Base-by-base conservation (phyloP, 2,113 vertebrate genomes). In the Indicator indicator region DNA sequence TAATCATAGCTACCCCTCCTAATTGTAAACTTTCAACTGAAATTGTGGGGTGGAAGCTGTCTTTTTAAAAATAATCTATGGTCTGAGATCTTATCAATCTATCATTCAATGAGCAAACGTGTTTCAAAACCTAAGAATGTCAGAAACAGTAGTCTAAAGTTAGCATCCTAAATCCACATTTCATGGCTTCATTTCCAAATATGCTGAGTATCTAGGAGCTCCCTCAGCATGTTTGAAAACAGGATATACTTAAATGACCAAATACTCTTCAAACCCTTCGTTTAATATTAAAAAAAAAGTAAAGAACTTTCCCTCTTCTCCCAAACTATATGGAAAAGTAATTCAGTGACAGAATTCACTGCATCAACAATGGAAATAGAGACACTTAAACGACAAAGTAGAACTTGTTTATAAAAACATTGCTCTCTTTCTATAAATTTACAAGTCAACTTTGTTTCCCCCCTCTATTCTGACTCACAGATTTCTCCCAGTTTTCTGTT, bases 141-240 rank as follows among this genome's bases (percentile, higher is more conserved):
- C 80, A 86, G 80, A 90, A 95, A 90, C 90, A 90, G 93, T 93
- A 97, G 92, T 93, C 80, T 96, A 38, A 93, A 93, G 91, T 96
- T 96, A 93, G 90, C 91, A 93, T 94, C 76, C 92, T 95, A 93
- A 97, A 95, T 95, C 88, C 59, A 46, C 90, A 95, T 95, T 97
- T 97, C 93, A 93, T 94, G 95, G 90, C 65, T 94, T 94, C 80
- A 59, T 84, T 95, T 95, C 80, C 83, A 96, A 94, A 88, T 91
- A 94, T 94, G 93, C 73, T 67, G 70, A 88, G 82, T 86, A 86
- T 96, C 83, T 75, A 84, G 68, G 62, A 86, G 73, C 50, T 90
- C 83, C 63, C 38, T 84, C 73, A 83, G 76, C 80, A 72, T n/a
- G 64, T 90, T 69, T 84, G 11, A 63, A 93, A 86, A 28, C 46